These are phyloP conservation scores for Ptychobarbus kaznakovi DNA, from an alignment of 2,797 vertebrate genomes.

Conservation along the genomic window DNA sequence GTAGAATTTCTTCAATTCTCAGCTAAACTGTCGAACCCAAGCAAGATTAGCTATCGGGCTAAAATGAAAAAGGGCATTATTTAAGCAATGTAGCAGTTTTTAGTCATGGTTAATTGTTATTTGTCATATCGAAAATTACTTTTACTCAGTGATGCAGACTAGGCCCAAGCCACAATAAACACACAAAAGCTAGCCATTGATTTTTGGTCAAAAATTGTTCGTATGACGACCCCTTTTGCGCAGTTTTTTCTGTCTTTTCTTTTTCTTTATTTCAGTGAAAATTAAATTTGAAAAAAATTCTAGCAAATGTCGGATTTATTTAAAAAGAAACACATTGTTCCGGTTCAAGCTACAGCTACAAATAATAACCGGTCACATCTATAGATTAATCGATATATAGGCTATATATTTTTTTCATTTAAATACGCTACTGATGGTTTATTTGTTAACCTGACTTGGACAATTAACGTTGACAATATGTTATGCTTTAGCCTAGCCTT, in stretches of 20 bases:
- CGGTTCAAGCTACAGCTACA: not conserved
- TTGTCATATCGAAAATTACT: not conserved
- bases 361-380: not conserved
- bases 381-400: not conserved
- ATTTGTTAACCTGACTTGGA: not conserved
- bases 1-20: conserved; percentile 28
- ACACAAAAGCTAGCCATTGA: not conserved
- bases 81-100: not conserved
- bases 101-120: not conserved
- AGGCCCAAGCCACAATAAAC: conserved; percentile 20
- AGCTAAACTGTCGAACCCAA: conserved; percentile 22
- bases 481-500: conserved; percentile 19
- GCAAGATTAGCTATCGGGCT: conserved; percentile 3
- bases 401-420: not conserved
- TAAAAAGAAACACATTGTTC: not conserved
- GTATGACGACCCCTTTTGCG: not conserved
- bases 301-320: not conserved
- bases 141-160: conserved; percentile 7
- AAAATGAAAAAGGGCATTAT: not conserved
- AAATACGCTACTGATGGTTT: not conserved
- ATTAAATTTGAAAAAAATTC: not conserved
- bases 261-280: not conserved
- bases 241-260: not conserved
- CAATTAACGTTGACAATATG: not conserved
- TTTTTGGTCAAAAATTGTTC: not conserved